Evolutionary conservation across 2,797 vertebrate species (phyloP).

Genomic region (Eleutherodactylus coqui): DNA sequence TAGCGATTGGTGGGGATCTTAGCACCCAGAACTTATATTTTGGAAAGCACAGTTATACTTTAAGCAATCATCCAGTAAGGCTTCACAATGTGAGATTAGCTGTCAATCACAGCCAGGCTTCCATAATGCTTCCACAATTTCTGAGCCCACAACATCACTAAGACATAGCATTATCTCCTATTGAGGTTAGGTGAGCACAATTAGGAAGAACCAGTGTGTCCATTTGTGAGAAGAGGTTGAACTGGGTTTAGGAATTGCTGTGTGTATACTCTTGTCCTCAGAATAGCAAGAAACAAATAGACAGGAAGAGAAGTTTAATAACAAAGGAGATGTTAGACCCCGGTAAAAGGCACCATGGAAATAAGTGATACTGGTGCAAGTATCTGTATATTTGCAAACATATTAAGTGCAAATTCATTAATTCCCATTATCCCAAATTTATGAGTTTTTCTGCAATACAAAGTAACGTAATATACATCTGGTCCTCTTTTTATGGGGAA

Average conservation of each 20-base stretch:
- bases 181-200: neutral
- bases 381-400: neutral
- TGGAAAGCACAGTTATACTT: too few relatives aligned
- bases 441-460: neutral
- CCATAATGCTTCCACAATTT: too few relatives aligned
- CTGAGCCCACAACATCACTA: too few relatives aligned
- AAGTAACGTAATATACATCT: neutral
- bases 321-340: neutral
- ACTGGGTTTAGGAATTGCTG: neutral
- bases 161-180: too few relatives aligned
- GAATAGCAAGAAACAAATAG: neutral
- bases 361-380: neutral
- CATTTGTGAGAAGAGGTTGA: too few relatives aligned
- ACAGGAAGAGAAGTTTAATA: neutral
- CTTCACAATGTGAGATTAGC: too few relatives aligned
- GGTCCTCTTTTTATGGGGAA: neutral
- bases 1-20: too few relatives aligned
- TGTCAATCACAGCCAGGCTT: too few relatives aligned
- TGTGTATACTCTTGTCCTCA: neutral
- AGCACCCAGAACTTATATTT: too few relatives aligned
- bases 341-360: neutral
- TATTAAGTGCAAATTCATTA: slow-evolving; percentile 20
- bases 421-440: neutral
- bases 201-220: neutral
- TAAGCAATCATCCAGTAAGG: too few relatives aligned